phyloP scores from a whole-genome alignment of 2,888 invertebrate species.

The Clusia tigrina region DNA sequence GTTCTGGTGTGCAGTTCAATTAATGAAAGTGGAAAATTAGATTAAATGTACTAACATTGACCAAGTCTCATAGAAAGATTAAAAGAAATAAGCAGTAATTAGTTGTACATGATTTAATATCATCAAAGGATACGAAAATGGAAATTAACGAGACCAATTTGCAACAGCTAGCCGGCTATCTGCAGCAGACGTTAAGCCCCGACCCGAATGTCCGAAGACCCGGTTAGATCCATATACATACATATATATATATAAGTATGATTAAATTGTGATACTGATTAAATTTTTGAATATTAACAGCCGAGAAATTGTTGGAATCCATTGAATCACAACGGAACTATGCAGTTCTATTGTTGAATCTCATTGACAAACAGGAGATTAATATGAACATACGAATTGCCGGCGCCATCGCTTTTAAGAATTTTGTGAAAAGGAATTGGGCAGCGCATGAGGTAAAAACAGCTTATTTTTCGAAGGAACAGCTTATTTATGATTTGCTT shows the following conservation, averaged over 20 bases:
- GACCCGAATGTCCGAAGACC: conserved; percentile 83
- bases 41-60: conserved; percentile 20
- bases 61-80: conserved; percentile 21
- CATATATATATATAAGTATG: background rate
- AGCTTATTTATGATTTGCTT: too few relatives aligned
- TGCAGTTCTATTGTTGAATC: conserved; percentile 82
- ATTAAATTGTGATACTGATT: background rate
- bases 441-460: conserved; percentile 73
- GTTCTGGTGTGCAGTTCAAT: conserved; percentile 23
- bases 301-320: conserved; percentile 90
- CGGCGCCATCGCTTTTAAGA: conserved; percentile 95
- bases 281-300: conserved; percentile 64
- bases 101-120: background rate
- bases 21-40: conserved; percentile 29
- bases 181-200: conserved; percentile 87
- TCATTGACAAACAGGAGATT: conserved; percentile 83
- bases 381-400: conserved; percentile 86
- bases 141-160: conserved; percentile 89
- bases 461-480: too few relatives aligned
- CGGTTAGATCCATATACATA: conserved; percentile 69
- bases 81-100: conserved; percentile 13
- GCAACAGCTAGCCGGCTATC: conserved; percentile 80
- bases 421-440: conserved; percentile 97
- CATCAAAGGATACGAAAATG: conserved; percentile 72
- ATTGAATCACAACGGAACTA: conserved; percentile 92